Conservation (phyloP, 2,888 invertebrate genomes). For the Teleogryllus oceanicus region DNA sequence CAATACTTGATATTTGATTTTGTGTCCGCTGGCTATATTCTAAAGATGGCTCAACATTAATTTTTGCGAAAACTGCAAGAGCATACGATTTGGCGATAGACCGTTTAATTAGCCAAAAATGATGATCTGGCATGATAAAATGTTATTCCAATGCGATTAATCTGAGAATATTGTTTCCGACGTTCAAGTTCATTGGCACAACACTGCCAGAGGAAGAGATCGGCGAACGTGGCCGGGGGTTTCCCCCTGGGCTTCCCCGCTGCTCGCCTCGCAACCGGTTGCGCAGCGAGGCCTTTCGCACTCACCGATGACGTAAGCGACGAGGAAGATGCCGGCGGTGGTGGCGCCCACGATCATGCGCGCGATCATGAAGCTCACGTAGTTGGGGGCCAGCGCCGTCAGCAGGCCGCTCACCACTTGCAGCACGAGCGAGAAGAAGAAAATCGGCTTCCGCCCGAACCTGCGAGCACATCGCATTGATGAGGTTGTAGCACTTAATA, state of each 20-base stretch:
- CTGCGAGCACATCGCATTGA: constrained; percentile 42
- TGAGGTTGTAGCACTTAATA: too few relatives aligned
- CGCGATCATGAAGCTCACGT: constrained; percentile 62
- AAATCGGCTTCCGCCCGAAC: constrained; percentile 67
- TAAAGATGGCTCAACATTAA: too few relatives aligned
- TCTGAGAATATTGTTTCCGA: too few relatives aligned
- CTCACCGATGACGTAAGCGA: constrained; percentile 72
- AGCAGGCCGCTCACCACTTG: constrained; percentile 65
- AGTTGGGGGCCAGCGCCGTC: constrained; percentile 65
- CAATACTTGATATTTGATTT: too few relatives aligned
- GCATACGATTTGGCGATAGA: too few relatives aligned
- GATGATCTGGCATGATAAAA: too few relatives aligned
- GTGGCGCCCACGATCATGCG: constrained; percentile 67
- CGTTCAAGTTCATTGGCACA: too few relatives aligned
- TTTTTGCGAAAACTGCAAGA: too few relatives aligned
- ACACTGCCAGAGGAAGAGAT: too few relatives aligned
- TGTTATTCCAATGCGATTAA: too few relatives aligned
- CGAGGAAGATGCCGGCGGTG: constrained; percentile 72
- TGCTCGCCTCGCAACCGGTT: background rate
- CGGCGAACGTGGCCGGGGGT: background rate
- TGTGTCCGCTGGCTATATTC: too few relatives aligned
- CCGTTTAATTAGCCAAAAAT: too few relatives aligned
- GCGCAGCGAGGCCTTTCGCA: background rate
- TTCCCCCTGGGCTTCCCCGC: background rate
- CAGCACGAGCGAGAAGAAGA: constrained; percentile 66